Percentiles rank a stretch among this genome's conserved stretches.
These are phyloP conservation scores for Alfaro cultratus DNA, from an alignment of 2,797 vertebrate species.

Conservation along the genomic window DNA sequence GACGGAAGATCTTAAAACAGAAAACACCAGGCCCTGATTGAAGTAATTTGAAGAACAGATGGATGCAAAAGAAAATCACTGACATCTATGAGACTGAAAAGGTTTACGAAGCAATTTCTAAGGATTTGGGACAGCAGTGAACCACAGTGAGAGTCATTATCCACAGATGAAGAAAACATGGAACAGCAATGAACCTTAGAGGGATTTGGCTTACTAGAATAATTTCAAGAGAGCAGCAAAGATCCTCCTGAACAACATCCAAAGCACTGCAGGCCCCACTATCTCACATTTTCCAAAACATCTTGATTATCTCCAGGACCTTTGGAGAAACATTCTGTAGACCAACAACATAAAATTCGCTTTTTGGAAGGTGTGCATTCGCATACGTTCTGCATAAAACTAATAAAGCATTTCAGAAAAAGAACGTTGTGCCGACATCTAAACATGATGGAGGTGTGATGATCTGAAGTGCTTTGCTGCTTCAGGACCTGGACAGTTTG, in stretches of 20 bases:
- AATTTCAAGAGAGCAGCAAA: background rate
- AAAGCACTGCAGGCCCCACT: background rate
- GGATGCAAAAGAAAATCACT: background rate
- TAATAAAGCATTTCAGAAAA: background rate
- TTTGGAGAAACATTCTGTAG: background rate
- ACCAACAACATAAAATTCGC: background rate
- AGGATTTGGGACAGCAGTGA: background rate
- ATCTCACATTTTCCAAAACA: background rate
- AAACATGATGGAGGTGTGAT: background rate
- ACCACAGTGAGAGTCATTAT: background rate
- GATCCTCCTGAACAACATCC: too few species aligned
- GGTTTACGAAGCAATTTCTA: background rate
- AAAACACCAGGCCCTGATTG: background rate
- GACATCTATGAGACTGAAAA: background rate
- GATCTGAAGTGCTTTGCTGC: background rate
- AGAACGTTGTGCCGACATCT: background rate
- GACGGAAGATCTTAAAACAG: background rate
- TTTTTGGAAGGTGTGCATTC: background rate
- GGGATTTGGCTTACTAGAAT: background rate
- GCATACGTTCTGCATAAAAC: background rate
- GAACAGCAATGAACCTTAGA: background rate
- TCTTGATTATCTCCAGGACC: background rate
- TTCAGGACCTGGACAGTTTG: background rate
- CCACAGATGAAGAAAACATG: background rate
- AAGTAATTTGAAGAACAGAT: background rate